Evolutionary conservation across 2,797 vertebrate genomes (phyloP).

Genomic region (Hypotaenidia philippensis): DNA sequence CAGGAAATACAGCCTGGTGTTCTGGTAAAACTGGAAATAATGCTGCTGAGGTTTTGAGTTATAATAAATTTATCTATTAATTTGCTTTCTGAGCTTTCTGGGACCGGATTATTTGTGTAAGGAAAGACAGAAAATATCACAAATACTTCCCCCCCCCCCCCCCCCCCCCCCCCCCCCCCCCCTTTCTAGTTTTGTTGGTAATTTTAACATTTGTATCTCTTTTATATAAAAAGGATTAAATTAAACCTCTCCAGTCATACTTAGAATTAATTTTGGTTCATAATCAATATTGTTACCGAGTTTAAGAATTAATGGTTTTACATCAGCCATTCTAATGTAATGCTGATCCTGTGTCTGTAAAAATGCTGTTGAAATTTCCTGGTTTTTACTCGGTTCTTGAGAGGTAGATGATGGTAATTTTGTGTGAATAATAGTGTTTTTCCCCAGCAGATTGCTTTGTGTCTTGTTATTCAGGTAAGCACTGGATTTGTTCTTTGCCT

Average conservation of each 20-base stretch:
- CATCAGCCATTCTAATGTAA: not conserved
- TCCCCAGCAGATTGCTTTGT: not conserved
- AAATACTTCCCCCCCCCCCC: not conserved
- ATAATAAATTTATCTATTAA: not conserved
- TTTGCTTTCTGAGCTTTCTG: not conserved
- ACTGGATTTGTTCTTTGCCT: not conserved
- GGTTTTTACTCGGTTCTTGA: not conserved
- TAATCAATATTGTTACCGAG: not conserved
- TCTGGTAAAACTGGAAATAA: not conserved
- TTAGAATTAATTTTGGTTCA: not conserved
- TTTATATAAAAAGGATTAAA: not conserved
- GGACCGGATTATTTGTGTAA: not conserved
- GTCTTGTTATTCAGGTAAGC: not conserved
- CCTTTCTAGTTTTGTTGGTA: not conserved
- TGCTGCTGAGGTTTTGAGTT: not conserved
- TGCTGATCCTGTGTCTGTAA: not conserved
- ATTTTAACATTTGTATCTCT: not conserved
- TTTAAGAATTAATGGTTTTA: not conserved
- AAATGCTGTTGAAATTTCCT: not conserved
- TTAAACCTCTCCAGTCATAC: not conserved
- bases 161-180: fast-evolving
- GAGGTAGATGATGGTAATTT: not conserved
- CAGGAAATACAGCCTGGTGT: not conserved
- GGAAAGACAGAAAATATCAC: not conserved
- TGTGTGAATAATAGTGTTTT: not conserved